phyloP scores from a whole-genome alignment of 2,888 invertebrate species.

The Crocallis elinguaria region DNA sequence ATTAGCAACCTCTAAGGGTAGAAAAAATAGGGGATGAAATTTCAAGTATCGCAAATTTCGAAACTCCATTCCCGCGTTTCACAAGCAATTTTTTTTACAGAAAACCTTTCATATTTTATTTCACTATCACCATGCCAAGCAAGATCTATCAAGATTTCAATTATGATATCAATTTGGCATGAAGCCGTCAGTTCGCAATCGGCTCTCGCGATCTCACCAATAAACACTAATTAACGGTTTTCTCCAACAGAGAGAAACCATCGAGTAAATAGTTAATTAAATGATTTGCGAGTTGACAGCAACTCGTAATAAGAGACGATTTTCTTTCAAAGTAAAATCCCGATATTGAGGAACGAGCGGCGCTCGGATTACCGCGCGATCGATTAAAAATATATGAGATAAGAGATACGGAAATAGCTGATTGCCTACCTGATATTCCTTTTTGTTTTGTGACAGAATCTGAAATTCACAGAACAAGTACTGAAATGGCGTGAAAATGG shows the following conservation, averaged over 20 bases:
- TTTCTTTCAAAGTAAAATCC: slow-evolving; percentile 11
- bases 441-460: too few species aligned
- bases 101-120: too few species aligned
- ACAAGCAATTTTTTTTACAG: too few species aligned
- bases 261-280: slow-evolving; percentile 18
- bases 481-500: neutral
- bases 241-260: slow-evolving; percentile 7
- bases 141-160: neutral
- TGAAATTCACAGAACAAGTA: neutral
- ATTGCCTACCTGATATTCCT: neutral
- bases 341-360: neutral
- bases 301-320: slow-evolving; percentile 11
- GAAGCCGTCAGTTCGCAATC: neutral
- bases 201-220: slow-evolving; percentile 1
- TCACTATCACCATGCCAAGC: too few species aligned
- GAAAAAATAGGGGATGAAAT: too few species aligned
- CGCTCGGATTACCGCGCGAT: neutral
- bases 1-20: too few species aligned
- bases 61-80: too few species aligned
- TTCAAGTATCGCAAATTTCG: too few species aligned
- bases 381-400: too few species aligned
- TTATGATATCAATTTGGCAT: neutral
- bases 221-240: slow-evolving; percentile 15
- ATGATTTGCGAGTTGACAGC: slow-evolving; percentile 13
- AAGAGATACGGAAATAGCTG: too few species aligned